Evolutionary conservation across 1,140 invertebrate genomes (phyloP).

Genomic region (Brachionus angularis): DNA sequence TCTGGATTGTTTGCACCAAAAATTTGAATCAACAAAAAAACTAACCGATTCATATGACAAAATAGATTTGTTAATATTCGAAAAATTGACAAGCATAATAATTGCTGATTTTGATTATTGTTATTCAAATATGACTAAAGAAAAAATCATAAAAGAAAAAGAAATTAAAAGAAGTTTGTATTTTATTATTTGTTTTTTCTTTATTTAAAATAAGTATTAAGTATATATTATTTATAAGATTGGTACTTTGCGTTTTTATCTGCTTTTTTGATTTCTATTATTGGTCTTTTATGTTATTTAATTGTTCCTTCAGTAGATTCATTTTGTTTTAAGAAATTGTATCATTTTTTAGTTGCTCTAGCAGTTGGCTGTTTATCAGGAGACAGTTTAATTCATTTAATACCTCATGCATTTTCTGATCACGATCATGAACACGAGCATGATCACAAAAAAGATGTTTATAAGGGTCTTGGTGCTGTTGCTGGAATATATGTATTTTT

Average conservation of each 20-base stretch:
- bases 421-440: neutral
- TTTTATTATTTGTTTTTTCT: neutral
- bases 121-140: too few relatives aligned
- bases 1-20: too few relatives aligned
- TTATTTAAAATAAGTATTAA: neutral
- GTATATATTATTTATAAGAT: neutral
- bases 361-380: conserved; percentile 42
- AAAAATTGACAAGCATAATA: too few relatives aligned
- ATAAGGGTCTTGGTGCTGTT: conserved; percentile 48
- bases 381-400: conserved; percentile 45
- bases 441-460: conserved; percentile 37
- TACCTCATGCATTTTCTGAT: conserved; percentile 43
- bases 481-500: conserved; percentile 52
- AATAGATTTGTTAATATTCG: too few relatives aligned
- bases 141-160: neutral
- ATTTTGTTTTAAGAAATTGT: conserved; percentile 2
- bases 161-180: neutral
- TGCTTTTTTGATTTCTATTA: neutral
- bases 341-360: conserved; percentile 45
- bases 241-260: conserved; percentile 22
- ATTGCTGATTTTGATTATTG: too few relatives aligned
- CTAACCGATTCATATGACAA: too few relatives aligned
- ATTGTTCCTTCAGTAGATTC: conserved; percentile 5
- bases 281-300: conserved; percentile 29
- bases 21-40: too few relatives aligned